Percentiles rank a stretch among this genome's conserved stretches.
These are phyloP conservation scores for Pentalonia nigronervosa DNA, from an alignment of 1,140 invertebrate species.

Conservation along the genomic window DNA sequence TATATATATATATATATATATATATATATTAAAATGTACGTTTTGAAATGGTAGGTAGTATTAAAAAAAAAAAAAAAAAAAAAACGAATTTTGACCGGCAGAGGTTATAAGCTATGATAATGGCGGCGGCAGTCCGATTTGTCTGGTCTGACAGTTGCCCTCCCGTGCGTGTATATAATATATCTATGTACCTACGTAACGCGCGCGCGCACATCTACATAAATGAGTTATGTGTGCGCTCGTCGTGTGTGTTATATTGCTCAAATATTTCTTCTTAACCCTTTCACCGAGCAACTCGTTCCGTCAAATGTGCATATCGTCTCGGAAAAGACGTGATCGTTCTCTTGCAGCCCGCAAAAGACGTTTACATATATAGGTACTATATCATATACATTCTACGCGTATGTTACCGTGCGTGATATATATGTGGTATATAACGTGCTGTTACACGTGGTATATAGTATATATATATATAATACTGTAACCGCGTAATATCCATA, in stretches of 20 bases:
- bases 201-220: slow-evolving; percentile 30
- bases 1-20: not conserved
- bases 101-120: slow-evolving; percentile 48
- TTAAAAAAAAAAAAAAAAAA: slow-evolving; percentile 29
- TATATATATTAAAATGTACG: not conserved
- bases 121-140: slow-evolving; percentile 49
- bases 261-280: slow-evolving; percentile 18
- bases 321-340: not conserved
- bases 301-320: not conserved
- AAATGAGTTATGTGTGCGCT: slow-evolving; percentile 40
- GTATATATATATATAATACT: not conserved
- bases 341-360: not conserved
- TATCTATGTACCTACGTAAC: slow-evolving; percentile 1
- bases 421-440: not conserved
- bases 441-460: no score
- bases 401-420: not conserved
- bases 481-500: not conserved
- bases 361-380: not conserved
- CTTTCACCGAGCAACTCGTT: not conserved
- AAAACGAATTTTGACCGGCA: slow-evolving; percentile 27
- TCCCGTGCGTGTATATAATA: slow-evolving; percentile 24
- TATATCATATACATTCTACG: not conserved
- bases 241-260: slow-evolving; percentile 39
- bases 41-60: slow-evolving; percentile 41
- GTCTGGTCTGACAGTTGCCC: slow-evolving; percentile 46